phyloP scores from a whole-genome alignment of 2,797 vertebrate species.

The Oreonectes daqikongensis region DNA sequence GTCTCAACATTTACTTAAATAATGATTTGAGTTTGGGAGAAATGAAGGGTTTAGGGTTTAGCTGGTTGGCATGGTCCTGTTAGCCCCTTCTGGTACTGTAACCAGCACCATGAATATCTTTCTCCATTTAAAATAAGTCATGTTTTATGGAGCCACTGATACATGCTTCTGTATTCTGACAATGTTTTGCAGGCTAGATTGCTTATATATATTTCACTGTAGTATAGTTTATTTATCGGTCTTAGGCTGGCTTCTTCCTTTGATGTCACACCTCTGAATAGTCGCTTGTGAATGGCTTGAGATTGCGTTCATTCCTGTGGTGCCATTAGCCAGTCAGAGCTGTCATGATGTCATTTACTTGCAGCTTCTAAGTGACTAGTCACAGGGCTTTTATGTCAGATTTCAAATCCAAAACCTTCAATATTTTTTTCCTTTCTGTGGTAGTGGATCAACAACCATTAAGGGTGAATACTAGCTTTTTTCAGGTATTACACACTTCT shows the following conservation, averaged over 20 bases:
- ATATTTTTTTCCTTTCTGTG: not conserved
- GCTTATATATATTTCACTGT: too few species aligned
- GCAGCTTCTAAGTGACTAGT: not conserved
- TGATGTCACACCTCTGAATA: slow-evolving; percentile 7
- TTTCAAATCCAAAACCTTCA: not conserved
- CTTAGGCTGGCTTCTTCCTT: not conserved
- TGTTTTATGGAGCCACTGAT: not conserved
- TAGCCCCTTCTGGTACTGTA: too few species aligned
- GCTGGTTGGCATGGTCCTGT: too few species aligned
- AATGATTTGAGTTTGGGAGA: too few species aligned
- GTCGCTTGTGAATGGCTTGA: not conserved
- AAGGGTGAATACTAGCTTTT: not conserved
- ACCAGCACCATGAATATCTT: too few species aligned
- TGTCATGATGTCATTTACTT: not conserved
- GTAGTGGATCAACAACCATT: not conserved
- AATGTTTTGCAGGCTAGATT: too few species aligned
- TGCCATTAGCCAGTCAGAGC: not conserved
- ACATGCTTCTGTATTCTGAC: not conserved
- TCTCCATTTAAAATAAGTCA: too few species aligned
- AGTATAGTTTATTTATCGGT: too few species aligned
- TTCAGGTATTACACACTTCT: not conserved
- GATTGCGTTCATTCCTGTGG: not conserved
- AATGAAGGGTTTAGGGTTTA: too few species aligned
- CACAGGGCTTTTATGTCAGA: not conserved
- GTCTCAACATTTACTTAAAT: too few species aligned